Evolutionary conservation across 2,888 invertebrate species (phyloP), one percentile per base, ranked within the genome.

Genomic region (Rotaria sp.): DNA sequence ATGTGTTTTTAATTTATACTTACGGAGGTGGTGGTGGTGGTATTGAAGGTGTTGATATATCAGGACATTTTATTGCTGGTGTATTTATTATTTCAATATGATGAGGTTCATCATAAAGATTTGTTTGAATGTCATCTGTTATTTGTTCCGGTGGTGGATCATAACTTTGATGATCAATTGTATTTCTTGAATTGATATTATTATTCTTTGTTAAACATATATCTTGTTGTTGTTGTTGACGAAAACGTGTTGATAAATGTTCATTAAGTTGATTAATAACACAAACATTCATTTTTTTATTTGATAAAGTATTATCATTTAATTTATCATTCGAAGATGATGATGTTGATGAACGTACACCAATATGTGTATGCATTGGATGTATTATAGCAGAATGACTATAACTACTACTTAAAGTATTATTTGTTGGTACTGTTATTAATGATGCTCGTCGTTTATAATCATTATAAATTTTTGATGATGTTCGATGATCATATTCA

Each of bases 401-500:
- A 21, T 67, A 35, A 21, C 35, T 35, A 35, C 21, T 21, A 35
- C 13, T 67, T 35, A 67, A 38, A 5, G 35, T 15, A 35, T 35
- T 67, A 21, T 15, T 67, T 35, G 35, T 67, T n/a, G 67, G 15
- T 15, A 35, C 13, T 4, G 4, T 67, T 15, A 80, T 45, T 13
- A 15, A 45, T 26, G 80, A 80, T 80, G 80, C n/a, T 15, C 45
- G 80, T 45, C 45, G 41, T 45, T 80, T 80, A 45, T 80, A 80
- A n/a, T 80, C 80, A 80, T 41, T 45, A 15, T 80, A 80, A 15
- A 80, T 45, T 80, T 80, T 80, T 80, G 80, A 80, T n/a, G 80
- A 80, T 35, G 35, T 0, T n/a, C 45, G 80, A 45, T 80, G 80
- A 15, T 80, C 80, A 45, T 80, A 80, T 26, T 80, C 80, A 35